These are phyloP conservation scores for Hylaeus volcanicus DNA, from an alignment of 1,140 invertebrate genomes.

Conservation along the genomic window DNA sequence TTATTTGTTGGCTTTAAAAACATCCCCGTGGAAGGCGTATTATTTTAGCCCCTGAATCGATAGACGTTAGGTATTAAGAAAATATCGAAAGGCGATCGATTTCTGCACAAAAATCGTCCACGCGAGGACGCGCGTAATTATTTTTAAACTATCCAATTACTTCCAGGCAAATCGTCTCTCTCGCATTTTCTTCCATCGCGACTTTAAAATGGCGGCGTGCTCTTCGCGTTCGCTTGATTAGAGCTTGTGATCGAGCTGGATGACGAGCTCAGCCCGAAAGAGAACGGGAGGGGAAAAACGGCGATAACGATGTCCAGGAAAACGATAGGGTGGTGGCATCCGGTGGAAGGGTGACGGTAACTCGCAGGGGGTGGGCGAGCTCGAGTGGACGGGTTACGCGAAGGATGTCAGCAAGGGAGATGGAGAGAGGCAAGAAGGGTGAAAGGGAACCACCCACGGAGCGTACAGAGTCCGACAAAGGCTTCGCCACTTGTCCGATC, in stretches of 20 bases:
- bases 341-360: slow-evolving; percentile 21
- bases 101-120: background rate
- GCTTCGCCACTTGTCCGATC: slow-evolving; percentile 64
- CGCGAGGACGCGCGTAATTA: background rate
- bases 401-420: background rate
- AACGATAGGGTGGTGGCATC: slow-evolving; percentile 3
- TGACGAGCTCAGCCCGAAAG: background rate
- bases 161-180: background rate
- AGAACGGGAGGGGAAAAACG: background rate
- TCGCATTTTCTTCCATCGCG: background rate
- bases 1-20: slow-evolving; percentile 57
- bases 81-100: background rate
- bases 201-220: slow-evolving; percentile 3
- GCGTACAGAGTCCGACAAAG: slow-evolving; percentile 43
- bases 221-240: background rate
- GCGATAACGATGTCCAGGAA: slow-evolving; percentile 18
- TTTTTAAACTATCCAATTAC: too few species aligned
- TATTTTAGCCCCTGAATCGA: background rate
- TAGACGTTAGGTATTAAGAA: background rate
- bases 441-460: slow-evolving; percentile 41
- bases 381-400: slow-evolving; percentile 21
- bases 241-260: background rate
- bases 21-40: slow-evolving; percentile 9
- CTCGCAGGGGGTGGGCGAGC: background rate
- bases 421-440: background rate